Percentiles rank a stretch among this genome's conserved stretches.
These are phyloP conservation scores for Thamnophis elegans DNA, from an alignment of 2,797 vertebrate species.

Conservation along the genomic window DNA sequence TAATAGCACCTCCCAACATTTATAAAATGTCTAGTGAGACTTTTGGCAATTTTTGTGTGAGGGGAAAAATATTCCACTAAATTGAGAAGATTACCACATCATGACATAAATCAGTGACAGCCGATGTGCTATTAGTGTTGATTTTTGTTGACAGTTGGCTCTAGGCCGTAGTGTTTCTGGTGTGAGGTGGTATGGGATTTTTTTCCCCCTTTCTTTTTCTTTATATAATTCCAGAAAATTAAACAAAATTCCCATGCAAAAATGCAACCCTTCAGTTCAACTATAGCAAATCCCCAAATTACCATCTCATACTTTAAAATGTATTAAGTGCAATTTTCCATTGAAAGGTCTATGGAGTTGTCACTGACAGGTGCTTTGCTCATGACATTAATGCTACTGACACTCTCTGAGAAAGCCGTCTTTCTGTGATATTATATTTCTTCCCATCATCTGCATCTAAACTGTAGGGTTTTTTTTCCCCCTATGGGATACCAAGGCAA, in stretches of 20 bases:
- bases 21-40: constrained; percentile 79
- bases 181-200: constrained; percentile 62
- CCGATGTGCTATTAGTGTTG: constrained; percentile 79
- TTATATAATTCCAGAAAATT: constrained; percentile 76
- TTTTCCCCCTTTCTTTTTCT: constrained; percentile 65
- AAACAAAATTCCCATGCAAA: constrained; percentile 83
- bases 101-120: constrained; percentile 84
- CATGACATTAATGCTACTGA: constrained; percentile 87
- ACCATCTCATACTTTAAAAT: constrained; percentile 96
- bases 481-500: constrained; percentile 65
- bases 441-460: constrained; percentile 75
- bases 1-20: constrained; percentile 81
- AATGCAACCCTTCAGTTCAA: constrained; percentile 80
- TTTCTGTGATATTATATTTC: constrained; percentile 73
- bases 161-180: constrained; percentile 82
- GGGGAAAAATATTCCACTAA: constrained; percentile 77
- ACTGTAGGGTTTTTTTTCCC: constrained; percentile 63
- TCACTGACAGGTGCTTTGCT: constrained; percentile 92
- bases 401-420: constrained; percentile 84
- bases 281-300: constrained; percentile 88
- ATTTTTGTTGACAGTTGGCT: constrained; percentile 86
- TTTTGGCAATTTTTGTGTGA: constrained; percentile 76
- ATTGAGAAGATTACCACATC: constrained; percentile 87
- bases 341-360: constrained; percentile 87
- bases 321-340: constrained; percentile 90